Percentiles rank a stretch among this genome's conserved stretches.
phyloP scores from a whole-genome alignment of 2,113 vertebrate genomes.

The Lophochroa leadbeateri region DNA sequence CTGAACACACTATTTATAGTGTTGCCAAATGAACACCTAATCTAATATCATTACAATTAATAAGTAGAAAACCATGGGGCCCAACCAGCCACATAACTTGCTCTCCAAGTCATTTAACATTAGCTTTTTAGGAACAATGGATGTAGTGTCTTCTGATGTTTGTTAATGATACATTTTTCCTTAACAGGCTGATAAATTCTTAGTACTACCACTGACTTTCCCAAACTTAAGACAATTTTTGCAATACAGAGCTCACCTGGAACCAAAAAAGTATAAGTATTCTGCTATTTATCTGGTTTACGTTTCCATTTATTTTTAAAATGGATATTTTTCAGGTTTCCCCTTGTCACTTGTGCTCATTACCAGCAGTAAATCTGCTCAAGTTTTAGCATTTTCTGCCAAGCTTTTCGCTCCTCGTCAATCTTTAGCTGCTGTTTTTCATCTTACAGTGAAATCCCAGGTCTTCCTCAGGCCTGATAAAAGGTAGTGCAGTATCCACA shows the following conservation, averaged over 20 bases:
- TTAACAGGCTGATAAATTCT: not conserved
- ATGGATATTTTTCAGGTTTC: not conserved
- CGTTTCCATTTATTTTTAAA: not conserved
- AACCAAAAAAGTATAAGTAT: not conserved
- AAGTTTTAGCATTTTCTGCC: not conserved
- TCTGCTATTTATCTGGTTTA: not conserved
- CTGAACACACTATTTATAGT: not conserved
- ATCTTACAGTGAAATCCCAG: not conserved
- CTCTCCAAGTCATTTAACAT: not conserved
- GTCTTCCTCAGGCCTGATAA: not conserved
- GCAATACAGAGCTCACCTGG: not conserved
- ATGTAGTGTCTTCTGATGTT: not conserved
- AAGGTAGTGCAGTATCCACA: not conserved
- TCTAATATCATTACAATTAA: not conserved
- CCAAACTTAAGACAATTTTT: not conserved
- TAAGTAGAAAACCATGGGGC: not conserved
- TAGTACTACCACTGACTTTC: not conserved
- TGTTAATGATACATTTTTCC: not conserved
- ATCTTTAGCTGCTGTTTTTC: not conserved
- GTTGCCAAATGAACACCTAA: not conserved
- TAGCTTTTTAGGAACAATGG: not conserved
- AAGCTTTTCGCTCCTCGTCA: not conserved
- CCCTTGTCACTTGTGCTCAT: not conserved
- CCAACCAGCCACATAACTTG: not conserved
- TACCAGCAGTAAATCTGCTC: not conserved